A percentile compares a stretch with the other conserved stretches of the same genome.
These are phyloP conservation scores for Uropsilus gracilis DNA, from an alignment of 2,113 vertebrate species.

Conservation along the genomic window DNA sequence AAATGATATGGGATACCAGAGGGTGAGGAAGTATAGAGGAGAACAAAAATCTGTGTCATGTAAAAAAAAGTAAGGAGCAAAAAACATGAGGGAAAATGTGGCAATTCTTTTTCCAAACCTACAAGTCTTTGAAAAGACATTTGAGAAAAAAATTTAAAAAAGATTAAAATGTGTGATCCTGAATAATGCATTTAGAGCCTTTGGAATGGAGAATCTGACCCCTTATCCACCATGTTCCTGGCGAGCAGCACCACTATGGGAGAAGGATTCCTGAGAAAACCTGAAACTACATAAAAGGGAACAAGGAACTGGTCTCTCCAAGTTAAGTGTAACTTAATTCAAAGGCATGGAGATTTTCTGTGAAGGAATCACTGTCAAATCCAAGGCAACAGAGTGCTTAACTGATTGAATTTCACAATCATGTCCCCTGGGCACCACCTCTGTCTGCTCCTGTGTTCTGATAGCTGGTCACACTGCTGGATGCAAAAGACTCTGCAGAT, in stretches of 20 bases:
- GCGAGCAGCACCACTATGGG: neutral
- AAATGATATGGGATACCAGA: neutral
- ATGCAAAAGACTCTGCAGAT: slow-evolving; percentile 24
- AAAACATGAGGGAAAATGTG: neutral
- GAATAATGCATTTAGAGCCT: neutral
- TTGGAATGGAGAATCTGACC: neutral
- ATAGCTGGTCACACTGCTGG: neutral
- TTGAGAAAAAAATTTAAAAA: neutral
- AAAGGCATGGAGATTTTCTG: slow-evolving; percentile 39
- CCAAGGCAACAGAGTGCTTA: neutral
- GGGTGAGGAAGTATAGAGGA: neutral
- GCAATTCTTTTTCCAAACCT: neutral
- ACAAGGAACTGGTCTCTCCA: neutral
- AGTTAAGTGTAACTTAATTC: slow-evolving; percentile 63
- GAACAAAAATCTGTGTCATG: neutral
- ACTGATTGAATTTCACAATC: slow-evolving; percentile 51
- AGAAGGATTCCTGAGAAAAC: slow-evolving; percentile 30
- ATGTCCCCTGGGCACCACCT: neutral
- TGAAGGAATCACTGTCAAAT: slow-evolving; percentile 43
- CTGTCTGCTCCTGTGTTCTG: slow-evolving; percentile 11
- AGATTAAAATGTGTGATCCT: neutral
- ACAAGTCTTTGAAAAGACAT: neutral
- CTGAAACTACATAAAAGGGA: slow-evolving; percentile 59
- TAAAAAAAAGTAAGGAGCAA: neutral
- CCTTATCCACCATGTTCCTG: neutral